Conservation (phyloP, 2,888 invertebrate genomes). For the Eustalomyia histrio region DNA sequence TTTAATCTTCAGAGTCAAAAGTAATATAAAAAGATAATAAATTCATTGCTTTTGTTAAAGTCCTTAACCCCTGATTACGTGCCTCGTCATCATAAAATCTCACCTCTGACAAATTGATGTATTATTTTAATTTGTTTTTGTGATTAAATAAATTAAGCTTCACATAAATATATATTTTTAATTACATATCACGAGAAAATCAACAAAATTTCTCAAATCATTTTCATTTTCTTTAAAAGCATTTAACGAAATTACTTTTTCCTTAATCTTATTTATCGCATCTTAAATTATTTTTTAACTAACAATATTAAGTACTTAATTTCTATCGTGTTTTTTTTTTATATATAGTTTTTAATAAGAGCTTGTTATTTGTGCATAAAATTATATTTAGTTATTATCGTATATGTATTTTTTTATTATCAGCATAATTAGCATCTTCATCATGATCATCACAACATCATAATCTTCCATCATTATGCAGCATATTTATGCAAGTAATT, state of each 20-base stretch:
- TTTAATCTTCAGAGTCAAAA: no score
- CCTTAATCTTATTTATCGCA: background rate
- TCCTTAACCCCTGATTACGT: no score
- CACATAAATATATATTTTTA: no score
- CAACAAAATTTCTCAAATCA: no score
- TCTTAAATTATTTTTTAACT: background rate
- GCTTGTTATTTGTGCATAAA: conserved; percentile 64
- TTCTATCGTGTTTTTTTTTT: background rate
- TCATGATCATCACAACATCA: conserved; percentile 1
- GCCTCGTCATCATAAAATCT: no score
- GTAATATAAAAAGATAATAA: no score
- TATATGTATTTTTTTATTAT: conserved; percentile 25
- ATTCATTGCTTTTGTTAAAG: no score
- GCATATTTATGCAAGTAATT: conserved; percentile 53
- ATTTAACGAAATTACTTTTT: conserved; percentile 14
- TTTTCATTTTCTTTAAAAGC: background rate
- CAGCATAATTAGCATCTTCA: conserved; percentile 35
- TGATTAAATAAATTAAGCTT: no score
- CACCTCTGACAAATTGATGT: no score
- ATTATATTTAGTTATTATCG: conserved; percentile 20
- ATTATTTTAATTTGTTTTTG: no score
- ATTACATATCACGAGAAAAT: no score
- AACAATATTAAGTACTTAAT: conserved; percentile 9
- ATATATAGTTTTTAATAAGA: background rate
- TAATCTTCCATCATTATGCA: conserved; percentile 32